Evolutionary conservation across 30 jellyfish, hydroid and myxozoan genomes (phyloP).

Genomic region (Hydractinia symbiolongicarpus): DNA sequence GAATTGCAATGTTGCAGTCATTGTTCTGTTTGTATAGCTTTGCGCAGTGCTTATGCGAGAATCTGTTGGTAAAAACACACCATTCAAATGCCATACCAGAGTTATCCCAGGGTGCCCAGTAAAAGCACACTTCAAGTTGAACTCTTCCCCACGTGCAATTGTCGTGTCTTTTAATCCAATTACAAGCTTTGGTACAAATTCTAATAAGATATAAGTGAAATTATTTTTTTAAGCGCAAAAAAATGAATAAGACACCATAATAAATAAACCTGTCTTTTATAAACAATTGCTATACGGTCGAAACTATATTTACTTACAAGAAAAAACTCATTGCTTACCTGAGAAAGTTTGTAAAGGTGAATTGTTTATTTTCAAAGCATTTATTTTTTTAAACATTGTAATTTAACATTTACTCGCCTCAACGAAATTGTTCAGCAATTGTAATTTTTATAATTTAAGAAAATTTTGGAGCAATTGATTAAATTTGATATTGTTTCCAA

Average conservation of each 20-base stretch:
- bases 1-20: conserved; percentile 45
- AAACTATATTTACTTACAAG: no score
- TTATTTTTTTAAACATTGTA: not conserved
- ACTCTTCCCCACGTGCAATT: conserved; percentile 66
- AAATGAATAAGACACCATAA: not conserved
- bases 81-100: conserved; percentile 76
- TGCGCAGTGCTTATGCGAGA: conserved; percentile 58
- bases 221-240: not conserved
- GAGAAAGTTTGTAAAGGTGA: not conserved
- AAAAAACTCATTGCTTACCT: no score
- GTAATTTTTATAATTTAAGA: no score
- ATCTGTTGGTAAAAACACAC: conserved; percentile 56
- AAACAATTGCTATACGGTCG: not conserved
- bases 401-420: no score
- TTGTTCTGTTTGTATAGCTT: not conserved
- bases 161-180: conserved; percentile 36
- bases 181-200: conserved; percentile 61
- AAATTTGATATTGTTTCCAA: not conserved
- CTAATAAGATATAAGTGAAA: conserved; percentile 26
- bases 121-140: conserved; percentile 74
- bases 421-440: no score
- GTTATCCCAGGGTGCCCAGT: conserved; percentile 78
- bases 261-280: not conserved
- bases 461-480: no score
- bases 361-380: not conserved